Conservation (phyloP, 35 echinoderm and acorn worm species). For the Amphiura filiformis region DNA sequence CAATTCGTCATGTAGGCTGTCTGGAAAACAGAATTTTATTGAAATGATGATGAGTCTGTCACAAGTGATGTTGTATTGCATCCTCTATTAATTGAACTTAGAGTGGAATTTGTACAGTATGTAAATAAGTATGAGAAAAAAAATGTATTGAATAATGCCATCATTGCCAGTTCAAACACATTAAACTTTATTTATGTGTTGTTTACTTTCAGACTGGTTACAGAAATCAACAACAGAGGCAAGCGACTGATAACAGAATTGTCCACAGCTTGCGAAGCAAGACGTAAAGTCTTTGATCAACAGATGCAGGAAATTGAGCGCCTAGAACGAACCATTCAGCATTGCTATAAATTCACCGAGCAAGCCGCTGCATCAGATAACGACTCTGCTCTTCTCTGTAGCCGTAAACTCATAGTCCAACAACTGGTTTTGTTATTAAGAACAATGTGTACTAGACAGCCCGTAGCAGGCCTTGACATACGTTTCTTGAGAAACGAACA, state of each 20-base stretch:
- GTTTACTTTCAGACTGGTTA: constrained; percentile 40
- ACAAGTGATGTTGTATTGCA: no score
- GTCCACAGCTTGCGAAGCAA: constrained; percentile 46
- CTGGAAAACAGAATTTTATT: no score
- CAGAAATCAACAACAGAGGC: constrained; percentile 57
- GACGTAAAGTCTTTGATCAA: constrained; percentile 42
- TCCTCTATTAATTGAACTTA: no score
- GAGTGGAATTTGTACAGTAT: no score
- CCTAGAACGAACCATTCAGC: constrained; percentile 47
- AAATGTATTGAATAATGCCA: no score
- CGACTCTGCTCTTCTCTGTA: constrained; percentile 55
- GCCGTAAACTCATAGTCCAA: constrained; percentile 57
- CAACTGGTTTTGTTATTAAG: constrained; percentile 65
- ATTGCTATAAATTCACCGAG: constrained; percentile 56
- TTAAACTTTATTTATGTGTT: no score
- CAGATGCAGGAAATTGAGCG: constrained; percentile 61
- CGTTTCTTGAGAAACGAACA: constrained; percentile 57
- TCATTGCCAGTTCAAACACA: no score
- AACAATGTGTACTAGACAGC: constrained; percentile 51
- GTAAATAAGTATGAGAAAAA: no score
- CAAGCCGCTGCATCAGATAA: constrained; percentile 28
- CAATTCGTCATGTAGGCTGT: no score
- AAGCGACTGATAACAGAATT: constrained; percentile 53
- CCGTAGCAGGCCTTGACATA: constrained; percentile 66
- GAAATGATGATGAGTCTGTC: no score